Conservation (phyloP, 2,888 invertebrate species). For the Oxyteleia sp. region DNA sequence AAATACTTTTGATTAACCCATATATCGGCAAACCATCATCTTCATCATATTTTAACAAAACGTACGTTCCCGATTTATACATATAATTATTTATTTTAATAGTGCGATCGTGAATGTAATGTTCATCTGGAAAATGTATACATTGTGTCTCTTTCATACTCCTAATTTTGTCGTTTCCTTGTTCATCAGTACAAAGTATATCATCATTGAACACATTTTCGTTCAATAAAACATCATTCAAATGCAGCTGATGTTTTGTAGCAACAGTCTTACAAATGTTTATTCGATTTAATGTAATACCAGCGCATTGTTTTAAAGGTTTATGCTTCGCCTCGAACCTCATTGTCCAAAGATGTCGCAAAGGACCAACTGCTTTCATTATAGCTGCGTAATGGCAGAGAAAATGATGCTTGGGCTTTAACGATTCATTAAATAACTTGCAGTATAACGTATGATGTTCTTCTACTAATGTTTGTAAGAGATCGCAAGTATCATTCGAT, state of each 20-base stretch:
- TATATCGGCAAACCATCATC: constrained; percentile 12
- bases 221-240: constrained; percentile 8
- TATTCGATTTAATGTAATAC: neutral
- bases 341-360: constrained; percentile 55
- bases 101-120: neutral
- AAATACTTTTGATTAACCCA: constrained; percentile 13
- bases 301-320: constrained; percentile 3
- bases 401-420: constrained; percentile 50
- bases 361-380: constrained; percentile 59
- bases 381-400: constrained; percentile 57
- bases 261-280: constrained; percentile 17
- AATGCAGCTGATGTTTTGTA: constrained; percentile 22
- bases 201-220: constrained; percentile 1
- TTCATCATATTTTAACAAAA: constrained; percentile 9
- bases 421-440: neutral
- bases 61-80: constrained; percentile 4
- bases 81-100: constrained; percentile 11
- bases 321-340: constrained; percentile 19
- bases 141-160: constrained; percentile 5
- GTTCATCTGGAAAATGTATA: constrained; percentile 1
- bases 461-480: constrained; percentile 29
- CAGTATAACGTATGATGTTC: constrained; percentile 11
- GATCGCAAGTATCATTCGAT: constrained; percentile 15
- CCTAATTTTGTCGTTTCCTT: no score
- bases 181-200: constrained; percentile 3